phyloP scores from a whole-genome alignment of 2,113 vertebrate genomes.

The Bombycilla garrulus region DNA sequence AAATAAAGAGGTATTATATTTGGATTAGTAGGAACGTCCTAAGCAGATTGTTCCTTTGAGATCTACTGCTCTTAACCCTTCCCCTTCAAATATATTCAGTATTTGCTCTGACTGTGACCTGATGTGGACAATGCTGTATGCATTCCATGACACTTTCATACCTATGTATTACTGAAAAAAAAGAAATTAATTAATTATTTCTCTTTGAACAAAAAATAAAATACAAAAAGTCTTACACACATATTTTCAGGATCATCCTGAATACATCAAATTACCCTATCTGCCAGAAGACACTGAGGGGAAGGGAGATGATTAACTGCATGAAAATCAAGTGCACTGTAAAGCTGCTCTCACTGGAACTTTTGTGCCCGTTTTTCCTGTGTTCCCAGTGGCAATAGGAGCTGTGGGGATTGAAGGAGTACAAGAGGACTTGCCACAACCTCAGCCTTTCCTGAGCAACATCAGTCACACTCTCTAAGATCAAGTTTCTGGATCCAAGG shows the following conservation, averaged over 20 bases:
- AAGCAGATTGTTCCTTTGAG: too few relatives aligned
- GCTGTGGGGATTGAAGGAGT: background rate
- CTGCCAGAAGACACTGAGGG: background rate
- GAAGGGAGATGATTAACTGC: background rate
- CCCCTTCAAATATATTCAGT: too few relatives aligned
- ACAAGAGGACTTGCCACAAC: too few relatives aligned
- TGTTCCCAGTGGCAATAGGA: background rate
- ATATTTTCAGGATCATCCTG: constrained; percentile 23
- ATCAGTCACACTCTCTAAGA: background rate
- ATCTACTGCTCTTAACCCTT: too few relatives aligned
- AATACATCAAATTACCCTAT: background rate
- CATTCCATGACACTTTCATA: too few relatives aligned
- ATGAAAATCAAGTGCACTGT: background rate
- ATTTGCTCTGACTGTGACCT: too few relatives aligned
- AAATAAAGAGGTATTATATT: too few relatives aligned
- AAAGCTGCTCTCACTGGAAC: background rate
- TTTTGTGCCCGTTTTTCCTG: background rate
- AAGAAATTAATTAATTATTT: constrained; percentile 36
- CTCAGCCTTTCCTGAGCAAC: background rate
- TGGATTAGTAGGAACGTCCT: too few relatives aligned
- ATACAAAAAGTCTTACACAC: background rate
- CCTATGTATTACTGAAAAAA: too few relatives aligned
- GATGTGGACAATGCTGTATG: too few relatives aligned
- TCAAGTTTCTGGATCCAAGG: accelerated
- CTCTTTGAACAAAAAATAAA: constrained; percentile 37